Conservation (phyloP, 2,113 vertebrate species). For the Oreocharis arfaki region DNA sequence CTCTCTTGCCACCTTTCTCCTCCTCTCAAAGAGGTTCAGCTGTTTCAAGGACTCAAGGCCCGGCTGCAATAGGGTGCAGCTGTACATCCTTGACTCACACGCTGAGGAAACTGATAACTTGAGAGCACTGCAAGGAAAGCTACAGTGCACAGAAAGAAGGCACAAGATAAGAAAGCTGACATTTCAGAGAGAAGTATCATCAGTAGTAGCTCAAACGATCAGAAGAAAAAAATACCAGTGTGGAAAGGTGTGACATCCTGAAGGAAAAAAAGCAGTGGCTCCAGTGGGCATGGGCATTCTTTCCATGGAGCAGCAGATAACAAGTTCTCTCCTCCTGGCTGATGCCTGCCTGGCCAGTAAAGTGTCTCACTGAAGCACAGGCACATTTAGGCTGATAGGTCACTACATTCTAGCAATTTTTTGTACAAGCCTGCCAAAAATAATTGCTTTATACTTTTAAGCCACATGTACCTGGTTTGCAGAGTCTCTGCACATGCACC, state of each 20-base stretch:
- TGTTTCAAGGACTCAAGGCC: background rate
- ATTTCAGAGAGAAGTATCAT: background rate
- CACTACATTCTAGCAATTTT: background rate
- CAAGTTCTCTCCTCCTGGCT: background rate
- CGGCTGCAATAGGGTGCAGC: background rate
- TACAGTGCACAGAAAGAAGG: background rate
- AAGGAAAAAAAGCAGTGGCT: background rate
- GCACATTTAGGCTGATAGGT: background rate
- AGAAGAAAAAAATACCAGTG: background rate
- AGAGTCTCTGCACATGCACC: background rate
- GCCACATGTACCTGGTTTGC: background rate
- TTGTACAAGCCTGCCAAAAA: background rate
- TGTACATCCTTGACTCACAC: background rate
- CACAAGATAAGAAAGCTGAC: background rate
- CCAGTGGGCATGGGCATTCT: background rate
- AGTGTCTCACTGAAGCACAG: background rate
- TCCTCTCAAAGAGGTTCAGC: background rate
- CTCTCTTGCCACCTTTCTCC: background rate
- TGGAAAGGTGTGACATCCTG: background rate
- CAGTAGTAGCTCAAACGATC: background rate
- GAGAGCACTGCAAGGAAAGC: background rate
- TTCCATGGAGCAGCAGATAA: background rate
- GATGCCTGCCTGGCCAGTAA: background rate
- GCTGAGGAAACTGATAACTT: background rate
- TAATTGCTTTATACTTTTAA: background rate